Evolutionary conservation across 2,797 vertebrate genomes (phyloP).

Genomic region (Ptychobarbus kaznakovi): DNA sequence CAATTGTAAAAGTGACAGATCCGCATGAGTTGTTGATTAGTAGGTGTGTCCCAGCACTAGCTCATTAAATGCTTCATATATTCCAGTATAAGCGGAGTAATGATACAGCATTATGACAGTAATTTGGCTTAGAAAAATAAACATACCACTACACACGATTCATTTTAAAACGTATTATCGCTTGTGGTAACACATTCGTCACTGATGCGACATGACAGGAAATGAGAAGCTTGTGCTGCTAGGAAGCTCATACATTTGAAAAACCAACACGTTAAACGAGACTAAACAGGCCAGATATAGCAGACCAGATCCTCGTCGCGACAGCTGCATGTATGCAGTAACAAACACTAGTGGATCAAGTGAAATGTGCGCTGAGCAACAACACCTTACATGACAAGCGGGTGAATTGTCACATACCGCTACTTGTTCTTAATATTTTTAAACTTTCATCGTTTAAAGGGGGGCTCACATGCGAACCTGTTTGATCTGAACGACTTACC

Average conservation of each 20-base stretch:
- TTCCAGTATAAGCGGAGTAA: neutral
- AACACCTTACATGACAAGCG: neutral
- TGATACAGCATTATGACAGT: neutral
- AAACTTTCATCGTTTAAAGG: neutral
- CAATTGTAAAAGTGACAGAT: conserved; percentile 7
- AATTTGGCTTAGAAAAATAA: neutral
- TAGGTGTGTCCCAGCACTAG: conserved; percentile 53
- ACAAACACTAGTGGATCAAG: conserved; percentile 41
- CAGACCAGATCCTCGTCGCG: conserved; percentile 23
- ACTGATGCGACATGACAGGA: conserved; percentile 50
- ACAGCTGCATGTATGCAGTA: conserved; percentile 27
- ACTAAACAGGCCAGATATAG: neutral
- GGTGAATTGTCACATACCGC: conserved; percentile 11
- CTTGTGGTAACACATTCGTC: neutral
- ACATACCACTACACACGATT: neutral
- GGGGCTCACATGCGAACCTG: neutral
- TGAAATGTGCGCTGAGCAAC: conserved; percentile 37
- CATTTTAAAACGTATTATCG: neutral
- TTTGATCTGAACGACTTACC: conserved; percentile 55
- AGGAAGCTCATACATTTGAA: neutral
- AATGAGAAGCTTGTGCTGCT: conserved; percentile 10
- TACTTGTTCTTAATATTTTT: neutral
- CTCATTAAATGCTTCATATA: neutral
- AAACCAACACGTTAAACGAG: neutral
- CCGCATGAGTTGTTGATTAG: conserved; percentile 29